Base-by-base conservation (phyloP, 2,888 invertebrate species). In the Melanargia galathea region DNA sequence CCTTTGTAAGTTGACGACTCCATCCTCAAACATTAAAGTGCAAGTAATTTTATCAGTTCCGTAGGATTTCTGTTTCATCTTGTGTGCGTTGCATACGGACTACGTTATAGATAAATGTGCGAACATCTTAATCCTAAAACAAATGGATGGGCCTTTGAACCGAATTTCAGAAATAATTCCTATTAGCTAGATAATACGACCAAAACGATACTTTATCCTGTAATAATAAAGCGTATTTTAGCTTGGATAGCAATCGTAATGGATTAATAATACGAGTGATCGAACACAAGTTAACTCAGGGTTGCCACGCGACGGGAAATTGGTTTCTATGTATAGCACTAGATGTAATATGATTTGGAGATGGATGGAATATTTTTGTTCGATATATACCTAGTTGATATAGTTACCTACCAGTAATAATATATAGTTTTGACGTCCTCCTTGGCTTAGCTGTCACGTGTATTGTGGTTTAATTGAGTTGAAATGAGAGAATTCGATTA, bases 241-340 rank as follows among this genome's bases (percentile, higher is more conserved):
- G 51, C 56, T 63, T 65, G 63, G 4, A 11, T 33, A 30, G 45
- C 35, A 52, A 11, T 33, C 33, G 43, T 33, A 57, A 57, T 49
- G 35, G 56, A 18, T 40, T 57, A 26, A 51, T 57, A 35, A 40
- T 24, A 70, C 54, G 71, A 70, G 64, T 63, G 72, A 73, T 67
- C 67, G 69, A 73, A 71, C 69, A 45, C 43, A 70, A 72, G 67
- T 70, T 70, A 68, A 69, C 64, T 65, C 71, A 80, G 80, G 80
- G 84, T 80, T 85, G 80, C 79, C 78, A 75, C 73, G 81, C 73
- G 75, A 80, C 77, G 70, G 70, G 71, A 75, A 78, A 77, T 79
- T 76, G 73, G 72, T 69, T 73, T 70, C 68, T 62, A 61, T 52
- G 51, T 52, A 26, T 20, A 3, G 16, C 1, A 26, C 8, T 58